These are phyloP conservation scores for Tenebrosternarchus preto DNA, from an alignment of 2,113 vertebrate species.

Conservation along the genomic window DNA sequence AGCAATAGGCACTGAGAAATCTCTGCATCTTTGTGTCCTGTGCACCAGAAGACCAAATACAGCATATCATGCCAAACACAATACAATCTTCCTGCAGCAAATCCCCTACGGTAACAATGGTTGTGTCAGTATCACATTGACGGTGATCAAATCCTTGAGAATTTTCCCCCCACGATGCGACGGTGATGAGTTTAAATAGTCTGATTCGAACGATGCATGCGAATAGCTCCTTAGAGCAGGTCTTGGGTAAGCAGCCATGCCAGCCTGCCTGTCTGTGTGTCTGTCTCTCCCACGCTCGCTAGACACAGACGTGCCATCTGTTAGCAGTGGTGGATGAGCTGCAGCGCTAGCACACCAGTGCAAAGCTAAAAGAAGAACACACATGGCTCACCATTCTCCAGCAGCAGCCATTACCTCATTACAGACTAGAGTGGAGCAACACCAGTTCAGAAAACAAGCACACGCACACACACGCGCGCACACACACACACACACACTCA, in stretches of 20 bases:
- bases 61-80: not conserved
- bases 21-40: not conserved
- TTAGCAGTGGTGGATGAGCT: slow-evolving; percentile 58
- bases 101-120: not conserved
- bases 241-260: not conserved
- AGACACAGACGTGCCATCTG: slow-evolving; percentile 52
- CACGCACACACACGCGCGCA: slow-evolving; percentile 33
- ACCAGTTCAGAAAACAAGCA: slow-evolving; percentile 37
- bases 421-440: slow-evolving; percentile 33
- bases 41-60: slow-evolving; percentile 1
- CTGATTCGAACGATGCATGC: not conserved
- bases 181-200: not conserved
- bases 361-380: slow-evolving; percentile 49
- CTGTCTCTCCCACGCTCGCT: slow-evolving; percentile 51
- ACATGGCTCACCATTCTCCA: slow-evolving; percentile 20
- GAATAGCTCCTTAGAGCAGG: not conserved
- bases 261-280: slow-evolving; percentile 54
- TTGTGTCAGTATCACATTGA: not conserved
- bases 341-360: no score
- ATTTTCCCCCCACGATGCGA: not conserved
- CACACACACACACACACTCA: slow-evolving; percentile 23
- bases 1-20: not conserved
- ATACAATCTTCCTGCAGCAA: slow-evolving; percentile 5
- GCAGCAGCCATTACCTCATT: slow-evolving; percentile 50
- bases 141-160: not conserved